These are phyloP conservation scores for Spea hammondii DNA, from an alignment of 2,797 vertebrate species.

Conservation along the genomic window DNA sequence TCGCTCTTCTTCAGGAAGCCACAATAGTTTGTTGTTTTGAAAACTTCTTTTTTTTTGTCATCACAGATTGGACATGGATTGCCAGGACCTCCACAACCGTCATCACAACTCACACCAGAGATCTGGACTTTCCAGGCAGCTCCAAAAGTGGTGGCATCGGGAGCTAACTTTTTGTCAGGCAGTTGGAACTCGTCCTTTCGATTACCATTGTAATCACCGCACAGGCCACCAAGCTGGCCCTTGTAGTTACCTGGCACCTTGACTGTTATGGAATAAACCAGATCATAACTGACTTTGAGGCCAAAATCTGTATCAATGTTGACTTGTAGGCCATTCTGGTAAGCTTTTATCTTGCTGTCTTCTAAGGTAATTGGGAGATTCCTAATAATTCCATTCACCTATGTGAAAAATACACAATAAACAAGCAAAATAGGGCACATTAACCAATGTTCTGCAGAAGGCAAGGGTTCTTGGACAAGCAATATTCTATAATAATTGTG, in stretches of 20 bases:
- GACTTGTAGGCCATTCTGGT: constrained; percentile 57
- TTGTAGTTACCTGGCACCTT: constrained; percentile 66
- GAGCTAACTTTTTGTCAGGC: constrained; percentile 31
- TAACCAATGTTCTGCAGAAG: too few species aligned
- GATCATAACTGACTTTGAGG: constrained; percentile 68
- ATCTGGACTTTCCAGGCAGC: constrained; percentile 60
- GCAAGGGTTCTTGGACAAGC: too few species aligned
- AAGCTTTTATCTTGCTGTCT: constrained; percentile 58
- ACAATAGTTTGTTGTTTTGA: constrained; percentile 60
- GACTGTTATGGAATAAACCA: constrained; percentile 63
- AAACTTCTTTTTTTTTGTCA: constrained; percentile 53
- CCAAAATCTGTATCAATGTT: constrained; percentile 66
- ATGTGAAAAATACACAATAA: not conserved
- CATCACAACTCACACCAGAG: constrained; percentile 56
- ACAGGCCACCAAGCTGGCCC: constrained; percentile 68
- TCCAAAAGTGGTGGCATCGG: constrained; percentile 62
- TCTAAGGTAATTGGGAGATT: constrained; percentile 65
- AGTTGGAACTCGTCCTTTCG: constrained; percentile 59
- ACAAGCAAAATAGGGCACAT: too few species aligned
- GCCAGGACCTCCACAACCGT: constrained; percentile 61
- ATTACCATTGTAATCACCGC: constrained; percentile 67
- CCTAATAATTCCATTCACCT: constrained; percentile 68
- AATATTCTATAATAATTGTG: too few species aligned
- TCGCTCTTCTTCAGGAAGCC: constrained; percentile 60
- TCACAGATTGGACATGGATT: constrained; percentile 59